Conservation (phyloP, 2,797 vertebrate genomes). For the Champsocephalus gunnari region DNA sequence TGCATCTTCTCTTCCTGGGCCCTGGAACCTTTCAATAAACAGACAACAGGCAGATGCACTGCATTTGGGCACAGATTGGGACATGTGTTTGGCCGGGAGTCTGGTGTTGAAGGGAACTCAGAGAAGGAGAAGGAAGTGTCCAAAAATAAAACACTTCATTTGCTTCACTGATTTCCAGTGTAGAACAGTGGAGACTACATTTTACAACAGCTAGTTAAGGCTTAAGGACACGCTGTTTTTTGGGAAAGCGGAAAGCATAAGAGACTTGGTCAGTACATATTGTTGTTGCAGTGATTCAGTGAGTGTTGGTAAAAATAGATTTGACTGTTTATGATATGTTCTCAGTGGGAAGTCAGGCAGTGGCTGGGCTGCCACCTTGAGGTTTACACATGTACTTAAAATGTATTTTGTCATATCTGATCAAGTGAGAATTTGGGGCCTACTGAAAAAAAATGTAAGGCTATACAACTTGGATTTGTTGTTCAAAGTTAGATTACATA, state of each 20-base stretch:
- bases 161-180: slow-evolving; percentile 22
- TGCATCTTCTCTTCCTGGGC: slow-evolving; percentile 73
- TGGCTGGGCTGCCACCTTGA: slow-evolving; percentile 82
- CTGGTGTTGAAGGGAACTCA: slow-evolving; percentile 37
- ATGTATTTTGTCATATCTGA: slow-evolving; percentile 30
- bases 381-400: slow-evolving; percentile 68
- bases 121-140: slow-evolving; percentile 44
- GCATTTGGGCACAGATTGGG: slow-evolving; percentile 70
- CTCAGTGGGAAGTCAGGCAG: slow-evolving; percentile 60
- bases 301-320: slow-evolving; percentile 29
- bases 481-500: not conserved
- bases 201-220: slow-evolving; percentile 18
- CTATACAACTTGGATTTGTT: not conserved
- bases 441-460: slow-evolving; percentile 3
- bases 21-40: slow-evolving; percentile 62
- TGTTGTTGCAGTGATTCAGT: slow-evolving; percentile 34
- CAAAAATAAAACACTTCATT: slow-evolving; percentile 58
- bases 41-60: slow-evolving; percentile 71
- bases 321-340: slow-evolving; percentile 47
- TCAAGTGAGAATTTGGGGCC: slow-evolving; percentile 1
- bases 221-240: slow-evolving; percentile 20
- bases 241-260: slow-evolving; percentile 22
- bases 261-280: slow-evolving; percentile 5
- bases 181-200: slow-evolving; percentile 6
- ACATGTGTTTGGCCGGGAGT: slow-evolving; percentile 62